These are phyloP conservation scores for Hydrozoanthus tunicans DNA, from an alignment of 64 coral and sea anemone species.

Conservation along the genomic window DNA sequence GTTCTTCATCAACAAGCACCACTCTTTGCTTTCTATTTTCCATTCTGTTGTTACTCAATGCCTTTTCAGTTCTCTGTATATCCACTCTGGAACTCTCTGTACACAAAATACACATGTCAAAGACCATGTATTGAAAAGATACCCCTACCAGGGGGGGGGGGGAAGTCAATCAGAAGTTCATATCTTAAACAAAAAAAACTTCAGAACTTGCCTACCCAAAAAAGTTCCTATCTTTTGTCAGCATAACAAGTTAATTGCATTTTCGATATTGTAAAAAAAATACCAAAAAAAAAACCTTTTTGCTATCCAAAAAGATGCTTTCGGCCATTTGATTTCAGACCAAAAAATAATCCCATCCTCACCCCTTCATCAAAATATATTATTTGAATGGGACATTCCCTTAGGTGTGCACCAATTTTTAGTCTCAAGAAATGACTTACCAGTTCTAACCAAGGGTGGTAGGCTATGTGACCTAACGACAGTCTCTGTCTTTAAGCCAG, in stretches of 20 bases:
- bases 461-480: not conserved
- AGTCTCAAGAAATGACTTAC: not conserved
- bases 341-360: no score
- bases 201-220: no score
- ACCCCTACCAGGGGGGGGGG: no score
- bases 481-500: not conserved
- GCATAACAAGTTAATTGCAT: no score
- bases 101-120: not conserved
- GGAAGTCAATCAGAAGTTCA: not conserved
- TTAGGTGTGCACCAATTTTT: no score
- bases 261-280: no score
- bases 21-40: slow-evolving; percentile 1
- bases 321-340: not conserved
- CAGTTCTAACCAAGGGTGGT: not conserved
- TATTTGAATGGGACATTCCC: no score
- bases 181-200: no score
- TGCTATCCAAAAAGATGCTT: not conserved
- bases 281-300: not conserved
- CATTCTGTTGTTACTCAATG: not conserved
- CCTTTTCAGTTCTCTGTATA: slow-evolving; percentile 14
- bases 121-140: not conserved
- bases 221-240: no score
- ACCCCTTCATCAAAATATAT: no score
- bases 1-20: slow-evolving; percentile 51
- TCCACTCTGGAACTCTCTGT: slow-evolving; percentile 24